Evolutionary conservation across 23 tunicate species (phyloP), one percentile per base, ranked within the genome.

Genomic region (Clavelina lepadiformis): DNA sequence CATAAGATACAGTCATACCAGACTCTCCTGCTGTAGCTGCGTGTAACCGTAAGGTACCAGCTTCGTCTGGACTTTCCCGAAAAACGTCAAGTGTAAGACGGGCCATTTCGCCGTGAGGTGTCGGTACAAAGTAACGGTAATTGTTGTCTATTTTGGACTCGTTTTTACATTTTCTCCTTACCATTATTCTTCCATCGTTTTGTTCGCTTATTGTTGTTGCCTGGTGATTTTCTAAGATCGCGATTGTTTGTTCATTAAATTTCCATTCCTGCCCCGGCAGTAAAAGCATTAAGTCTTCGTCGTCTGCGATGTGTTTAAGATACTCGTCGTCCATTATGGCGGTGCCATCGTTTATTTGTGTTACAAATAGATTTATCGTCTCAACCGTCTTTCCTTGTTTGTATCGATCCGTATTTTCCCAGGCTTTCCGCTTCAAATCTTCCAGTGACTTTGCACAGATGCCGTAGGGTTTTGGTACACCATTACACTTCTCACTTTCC

Each of bases 321-420:
- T 73, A 73, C 27, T 73, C 78, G 56, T 73, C 78, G 28, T 60
- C 78, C 41, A 59, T 46, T 28, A 73, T 73, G 24, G 26, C 45
- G 28, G 78, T 73, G 11, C 53, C 76, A 41, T 59, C 62, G 31
- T 45, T 44, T 26, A 44, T 37, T 59, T 44, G 45, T 38, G 60
- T 30, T 3, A 73, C 23, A 5, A 50, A 35, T n/a, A 36, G 23
- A 23, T 18, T 18, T 15, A 35, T 32, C 4, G 11, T 34, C 19
- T 63, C 51, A 33, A 70, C 33, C 22, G 4, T 15, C 38, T 37
- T 33, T 19, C 21, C 7, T 11, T 35, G 37, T 58, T 28, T 28
- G 8, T 6, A 6, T 22, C 7, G 20, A 3, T 35, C 8, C 49
- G 38, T 4, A 63, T 4, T 36, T 18, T 35, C 21, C 3, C 4